A percentile compares a stretch with the other conserved stretches of the same genome.
These are phyloP conservation scores for Sterrhoptilus dennistouni DNA, from an alignment of 2,113 vertebrate genomes.

Conservation along the genomic window DNA sequence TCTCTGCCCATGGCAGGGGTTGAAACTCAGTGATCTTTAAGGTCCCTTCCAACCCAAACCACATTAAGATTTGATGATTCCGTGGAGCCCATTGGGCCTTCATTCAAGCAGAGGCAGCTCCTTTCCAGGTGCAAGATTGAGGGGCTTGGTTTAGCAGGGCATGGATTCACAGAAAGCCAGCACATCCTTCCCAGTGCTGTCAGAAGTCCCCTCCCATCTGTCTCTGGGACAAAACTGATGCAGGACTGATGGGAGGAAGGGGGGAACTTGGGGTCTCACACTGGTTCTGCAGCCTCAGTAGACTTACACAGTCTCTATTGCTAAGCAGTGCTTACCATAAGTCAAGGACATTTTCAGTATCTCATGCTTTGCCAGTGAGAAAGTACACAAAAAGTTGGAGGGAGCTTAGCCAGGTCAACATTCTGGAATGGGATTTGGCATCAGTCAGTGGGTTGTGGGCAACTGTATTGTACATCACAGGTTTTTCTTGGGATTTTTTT, in stretches of 20 bases:
- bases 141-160: not conserved
- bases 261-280: rapidly evolving
- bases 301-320: not conserved
- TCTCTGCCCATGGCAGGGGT: not conserved
- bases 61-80: not conserved
- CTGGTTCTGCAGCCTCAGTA: not conserved
- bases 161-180: not conserved
- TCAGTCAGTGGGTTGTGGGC: not conserved
- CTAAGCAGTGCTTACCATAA: not conserved
- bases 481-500: not conserved
- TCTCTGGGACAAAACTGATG: not conserved
- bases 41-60: not conserved
- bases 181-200: not conserved
- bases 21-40: not conserved
- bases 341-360: not conserved
- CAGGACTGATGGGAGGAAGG: rapidly evolving
- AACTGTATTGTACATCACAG: not conserved
- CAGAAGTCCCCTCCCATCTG: not conserved
- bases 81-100: not conserved
- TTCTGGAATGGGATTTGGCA: not conserved
- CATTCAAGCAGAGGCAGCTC: not conserved
- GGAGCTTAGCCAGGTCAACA: not conserved
- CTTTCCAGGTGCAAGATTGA: not conserved
- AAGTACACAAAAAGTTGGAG: not conserved
- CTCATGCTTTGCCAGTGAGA: not conserved